Percentiles rank a stretch among this genome's conserved stretches.
Evolutionary conservation across 2,113 vertebrate genomes (phyloP).

Genomic region (Girardinichthys multiradiatus): DNA sequence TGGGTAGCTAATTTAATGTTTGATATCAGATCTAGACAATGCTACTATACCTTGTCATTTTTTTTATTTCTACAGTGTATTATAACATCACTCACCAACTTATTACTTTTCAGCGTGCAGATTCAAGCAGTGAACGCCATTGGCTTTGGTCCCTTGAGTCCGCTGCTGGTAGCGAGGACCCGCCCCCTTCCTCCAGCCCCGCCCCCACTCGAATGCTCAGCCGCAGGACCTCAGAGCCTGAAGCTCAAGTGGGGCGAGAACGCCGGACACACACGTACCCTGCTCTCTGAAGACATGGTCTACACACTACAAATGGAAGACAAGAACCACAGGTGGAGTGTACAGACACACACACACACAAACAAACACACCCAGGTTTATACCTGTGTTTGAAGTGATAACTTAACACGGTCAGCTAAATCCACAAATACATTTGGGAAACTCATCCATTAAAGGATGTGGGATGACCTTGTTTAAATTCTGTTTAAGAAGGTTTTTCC

Average conservation of each 20-base stretch:
- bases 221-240: constrained; percentile 94
- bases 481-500: neutral
- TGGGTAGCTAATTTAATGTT: neutral
- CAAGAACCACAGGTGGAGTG: constrained; percentile 88
- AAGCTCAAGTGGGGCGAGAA: constrained; percentile 97
- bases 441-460: neutral
- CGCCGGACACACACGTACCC: constrained; percentile 79
- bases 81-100: neutral
- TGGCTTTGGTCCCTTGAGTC: constrained; percentile 89
- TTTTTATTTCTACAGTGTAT: neutral
- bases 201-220: constrained; percentile 92
- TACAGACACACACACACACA: neutral
- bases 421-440: neutral
- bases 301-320: constrained; percentile 96
- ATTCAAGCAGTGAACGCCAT: constrained; percentile 94
- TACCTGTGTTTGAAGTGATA: neutral
- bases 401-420: neutral
- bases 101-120: constrained; percentile 77
- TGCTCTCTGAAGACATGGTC: constrained; percentile 83
- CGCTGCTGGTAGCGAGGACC: constrained; percentile 87
- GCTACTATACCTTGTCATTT: neutral
- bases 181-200: constrained; percentile 91
- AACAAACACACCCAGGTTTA: neutral
- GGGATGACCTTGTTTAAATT: neutral
- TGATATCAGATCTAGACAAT: neutral